These are phyloP conservation scores for Pitta sordida DNA, from an alignment of 2,113 vertebrate genomes.

Conservation along the genomic window DNA sequence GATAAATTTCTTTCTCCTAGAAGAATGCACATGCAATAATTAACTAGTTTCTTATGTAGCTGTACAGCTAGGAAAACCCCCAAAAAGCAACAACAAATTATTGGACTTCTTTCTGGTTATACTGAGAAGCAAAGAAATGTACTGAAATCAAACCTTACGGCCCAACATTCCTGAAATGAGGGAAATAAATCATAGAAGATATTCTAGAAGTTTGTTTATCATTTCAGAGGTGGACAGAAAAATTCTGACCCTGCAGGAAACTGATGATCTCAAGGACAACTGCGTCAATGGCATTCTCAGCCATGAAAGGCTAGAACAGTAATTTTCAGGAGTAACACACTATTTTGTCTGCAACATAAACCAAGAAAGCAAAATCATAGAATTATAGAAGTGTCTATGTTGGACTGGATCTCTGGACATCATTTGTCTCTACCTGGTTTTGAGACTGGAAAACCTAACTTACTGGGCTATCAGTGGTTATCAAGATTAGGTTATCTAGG, in stretches of 20 bases:
- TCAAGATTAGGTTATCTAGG: neutral
- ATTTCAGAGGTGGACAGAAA: neutral
- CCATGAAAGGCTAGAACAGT: neutral
- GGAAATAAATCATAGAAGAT: neutral
- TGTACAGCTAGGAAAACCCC: no score
- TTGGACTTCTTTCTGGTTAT: neutral
- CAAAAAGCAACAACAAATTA: neutral
- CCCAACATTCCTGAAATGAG: neutral
- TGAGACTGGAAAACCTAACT: neutral
- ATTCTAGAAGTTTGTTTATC: neutral
- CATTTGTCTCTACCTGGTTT: neutral
- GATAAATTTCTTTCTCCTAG: conserved; percentile 93
- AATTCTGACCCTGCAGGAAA: neutral
- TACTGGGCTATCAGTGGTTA: neutral
- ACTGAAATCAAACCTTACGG: neutral
- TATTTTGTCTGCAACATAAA: neutral
- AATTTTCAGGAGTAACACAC: neutral
- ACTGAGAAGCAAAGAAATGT: neutral
- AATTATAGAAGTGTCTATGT: neutral
- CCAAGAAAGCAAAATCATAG: neutral
- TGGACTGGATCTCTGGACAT: neutral
- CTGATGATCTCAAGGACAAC: neutral
- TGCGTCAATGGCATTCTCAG: neutral
- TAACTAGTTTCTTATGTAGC: neutral
- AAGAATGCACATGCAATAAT: neutral